Base-by-base conservation (phyloP, 2,113 vertebrate genomes). In the Amblyornis subalaris region DNA sequence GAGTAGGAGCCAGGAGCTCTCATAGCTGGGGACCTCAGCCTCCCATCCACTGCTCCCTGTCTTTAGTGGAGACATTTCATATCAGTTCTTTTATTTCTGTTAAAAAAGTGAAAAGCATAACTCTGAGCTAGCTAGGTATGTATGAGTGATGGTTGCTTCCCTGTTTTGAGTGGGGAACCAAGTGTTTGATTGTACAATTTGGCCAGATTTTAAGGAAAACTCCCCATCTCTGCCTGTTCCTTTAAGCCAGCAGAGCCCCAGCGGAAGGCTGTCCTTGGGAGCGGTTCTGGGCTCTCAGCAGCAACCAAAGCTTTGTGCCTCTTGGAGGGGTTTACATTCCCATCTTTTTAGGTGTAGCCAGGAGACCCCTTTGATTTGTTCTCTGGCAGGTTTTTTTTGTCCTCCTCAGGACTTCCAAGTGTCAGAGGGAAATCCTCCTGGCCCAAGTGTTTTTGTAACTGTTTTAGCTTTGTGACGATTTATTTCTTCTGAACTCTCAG, bases 401-500 rank as follows among this genome's bases (percentile, higher is more conserved):
- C 20, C 19, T 78, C 12, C 40, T 85, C 23, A 51, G 36, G 28
- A 57, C 61, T 93, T 92, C 83, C 44, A 83, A 93, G 84, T 86
- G 79, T 57, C 78, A 80, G 55, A 80, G 48, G 91, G 53, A 91
- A 95, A 74, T 88, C 57, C 78, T 86, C 14, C 44, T 35, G 69
- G 78, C 85, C 72, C 17, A 64, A 95, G 71, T 77, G 69, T 51
- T 94, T 94, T 83, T 91, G 91, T 95, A 93, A 67, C 94, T 94
- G 20, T 93, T 96, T 89, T 80, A 85, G 76, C 83, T 94, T 85
- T 94, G 85, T 91, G 82, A 33, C 5, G 0, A 64, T 95, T 94
- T 95, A 91, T 91, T 97, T 92, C 93, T 95, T 93, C 75, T 77
- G 70, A 76, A 80, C 66, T 82, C 91, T 71, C 47, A 33, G 72